Conservation (phyloP, 2,797 vertebrate genomes). For the Monodelphis domestica region DNA sequence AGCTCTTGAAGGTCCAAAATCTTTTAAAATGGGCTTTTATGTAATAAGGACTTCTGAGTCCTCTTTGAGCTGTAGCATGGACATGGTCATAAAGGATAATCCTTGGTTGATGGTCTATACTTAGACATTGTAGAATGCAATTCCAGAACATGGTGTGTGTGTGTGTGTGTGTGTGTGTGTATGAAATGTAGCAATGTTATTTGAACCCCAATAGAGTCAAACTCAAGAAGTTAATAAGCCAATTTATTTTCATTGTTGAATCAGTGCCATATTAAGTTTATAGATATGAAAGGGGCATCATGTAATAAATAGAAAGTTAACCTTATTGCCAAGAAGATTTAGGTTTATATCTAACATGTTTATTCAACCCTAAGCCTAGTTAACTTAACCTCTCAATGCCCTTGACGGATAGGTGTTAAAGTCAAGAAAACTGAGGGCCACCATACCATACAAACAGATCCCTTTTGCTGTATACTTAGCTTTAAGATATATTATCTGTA, state of each 20-base stretch:
- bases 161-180: too few species aligned
- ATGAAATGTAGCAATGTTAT: neutral
- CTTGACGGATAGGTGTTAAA: neutral
- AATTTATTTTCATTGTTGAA: neutral
- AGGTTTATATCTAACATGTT: neutral
- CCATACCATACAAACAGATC: neutral
- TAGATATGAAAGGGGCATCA: neutral
- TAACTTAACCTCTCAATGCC: neutral
- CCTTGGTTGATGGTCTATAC: neutral
- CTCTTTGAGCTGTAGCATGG: neutral
- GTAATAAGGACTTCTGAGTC: fast-evolving
- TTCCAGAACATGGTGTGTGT: too few species aligned
- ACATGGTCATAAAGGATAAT: fast-evolving
- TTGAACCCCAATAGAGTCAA: neutral
- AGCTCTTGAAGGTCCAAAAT: fast-evolving
- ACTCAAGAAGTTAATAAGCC: neutral
- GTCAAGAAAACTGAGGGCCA: neutral
- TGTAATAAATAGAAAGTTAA: neutral
- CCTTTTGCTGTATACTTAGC: neutral
- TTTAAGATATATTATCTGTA: neutral
- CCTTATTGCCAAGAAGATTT: neutral
- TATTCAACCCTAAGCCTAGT: neutral
- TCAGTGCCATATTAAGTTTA: neutral
- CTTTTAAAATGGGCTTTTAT: neutral
- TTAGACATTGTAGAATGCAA: neutral